phyloP scores from a whole-genome alignment of 2,888 invertebrate species.

The Scelioninae gen. 1 region DNA sequence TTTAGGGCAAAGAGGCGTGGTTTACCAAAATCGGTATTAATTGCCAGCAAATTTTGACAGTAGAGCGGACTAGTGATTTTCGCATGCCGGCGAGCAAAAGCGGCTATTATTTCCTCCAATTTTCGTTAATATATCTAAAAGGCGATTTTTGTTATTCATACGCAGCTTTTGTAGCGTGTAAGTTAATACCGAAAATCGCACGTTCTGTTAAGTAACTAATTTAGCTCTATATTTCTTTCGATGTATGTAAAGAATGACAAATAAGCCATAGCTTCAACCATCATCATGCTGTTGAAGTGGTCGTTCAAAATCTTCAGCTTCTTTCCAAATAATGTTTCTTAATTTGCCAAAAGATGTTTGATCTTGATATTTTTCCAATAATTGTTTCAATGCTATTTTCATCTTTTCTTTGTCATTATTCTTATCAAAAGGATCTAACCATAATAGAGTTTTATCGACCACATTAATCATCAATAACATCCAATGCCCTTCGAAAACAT shows the following conservation, averaged over 20 bases:
- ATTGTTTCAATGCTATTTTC: conserved; percentile 40
- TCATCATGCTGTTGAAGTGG: conserved; percentile 9
- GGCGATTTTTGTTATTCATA: too few relatives aligned
- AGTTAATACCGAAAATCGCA: too few relatives aligned
- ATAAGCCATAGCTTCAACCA: background rate
- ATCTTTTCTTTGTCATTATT: conserved; percentile 30
- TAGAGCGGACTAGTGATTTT: too few relatives aligned
- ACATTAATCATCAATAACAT: background rate
- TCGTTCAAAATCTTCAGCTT: background rate
- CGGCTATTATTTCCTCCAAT: too few relatives aligned
- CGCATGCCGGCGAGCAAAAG: too few relatives aligned
- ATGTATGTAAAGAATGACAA: background rate
- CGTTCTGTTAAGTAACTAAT: too few relatives aligned
- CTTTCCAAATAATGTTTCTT: conserved; percentile 5
- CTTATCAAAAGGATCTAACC: conserved; percentile 41
- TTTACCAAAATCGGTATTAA: too few relatives aligned
- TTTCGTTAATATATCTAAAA: too few relatives aligned
- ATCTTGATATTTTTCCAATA: conserved; percentile 22
- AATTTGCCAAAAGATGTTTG: conserved; percentile 1
- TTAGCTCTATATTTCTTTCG: too few relatives aligned
- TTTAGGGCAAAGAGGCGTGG: too few relatives aligned
- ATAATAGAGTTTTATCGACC: background rate
- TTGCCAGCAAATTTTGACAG: too few relatives aligned
- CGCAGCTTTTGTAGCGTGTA: too few relatives aligned
- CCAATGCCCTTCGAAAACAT: background rate